Base-by-base conservation (phyloP, 2,113 vertebrate species). In the Colistium nudipinnis region DNA sequence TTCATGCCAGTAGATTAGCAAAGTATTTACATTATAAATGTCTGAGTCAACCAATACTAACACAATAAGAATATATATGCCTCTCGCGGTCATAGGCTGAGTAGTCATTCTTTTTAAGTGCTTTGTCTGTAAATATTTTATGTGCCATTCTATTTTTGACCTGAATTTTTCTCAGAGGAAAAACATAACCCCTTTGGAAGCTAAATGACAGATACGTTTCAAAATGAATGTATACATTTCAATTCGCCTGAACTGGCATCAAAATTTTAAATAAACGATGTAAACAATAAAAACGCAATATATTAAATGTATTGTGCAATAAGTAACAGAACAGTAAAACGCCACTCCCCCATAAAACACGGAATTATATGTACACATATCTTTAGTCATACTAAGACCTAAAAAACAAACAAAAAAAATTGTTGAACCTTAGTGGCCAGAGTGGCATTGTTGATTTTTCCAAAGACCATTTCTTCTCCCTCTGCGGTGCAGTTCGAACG, bases 11-110 rank as follows among this genome's bases (percentile, higher is more conserved):
- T 62, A 44, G 28, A 70, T 49, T 53, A 68, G 57, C 67, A 47
- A 80, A 80, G 31, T 52, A 5, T 78, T 35, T 49, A 71, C 24
- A 73, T 47, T 43, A 74, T 35, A 69, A 56, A 63, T 38, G 31
- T 70, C 31, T 44, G 65, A 61, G 16, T 53, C 22, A 38, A 20
- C 10, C 41, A 45, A 62, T 30, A 64, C 25, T 28, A 28, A 65
- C 12, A 45, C 41, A 16, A 31, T 48, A 17, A 38, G 2, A 68
- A 64, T 19, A 51, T 22, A 59, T 52, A 13, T 3, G 39, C 64
- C 52, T 70, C 7, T 55, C 4, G 57, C 36, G 72, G 30, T 67
- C 27, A 78, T 9, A 10, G 36, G 53, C 51, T 45, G 61, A 70
- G 25, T 48, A 52, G 20, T 51, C 41, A 49, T 62, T 74, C 13